Evolutionary conservation across 2,888 invertebrate genomes (phyloP).

Genomic region (Rotaria magnacalcarata): DNA sequence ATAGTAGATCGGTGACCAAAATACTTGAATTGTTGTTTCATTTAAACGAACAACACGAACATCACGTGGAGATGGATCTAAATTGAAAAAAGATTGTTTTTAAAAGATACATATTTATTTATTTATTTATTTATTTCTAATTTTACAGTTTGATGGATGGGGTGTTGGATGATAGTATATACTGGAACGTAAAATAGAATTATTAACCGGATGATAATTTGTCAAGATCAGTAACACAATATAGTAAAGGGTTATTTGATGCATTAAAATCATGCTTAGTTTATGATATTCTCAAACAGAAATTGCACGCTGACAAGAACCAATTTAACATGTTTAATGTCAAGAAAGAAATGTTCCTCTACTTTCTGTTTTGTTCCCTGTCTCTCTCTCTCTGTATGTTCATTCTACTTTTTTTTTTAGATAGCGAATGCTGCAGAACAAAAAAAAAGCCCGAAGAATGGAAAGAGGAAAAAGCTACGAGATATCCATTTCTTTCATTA

Average conservation of each 20-base stretch:
- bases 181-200: not conserved
- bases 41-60: not conserved
- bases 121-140: not conserved
- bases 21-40: not conserved
- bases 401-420: not conserved
- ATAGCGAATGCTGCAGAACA: not conserved
- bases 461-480: not conserved
- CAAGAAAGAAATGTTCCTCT: not conserved
- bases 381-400: no score
- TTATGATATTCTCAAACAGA: not conserved
- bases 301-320: not conserved
- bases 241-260: not conserved
- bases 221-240: not conserved
- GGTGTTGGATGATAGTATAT: not conserved
- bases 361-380: not conserved
- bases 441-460: not conserved
- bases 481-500: not conserved
- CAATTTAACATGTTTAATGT: not conserved
- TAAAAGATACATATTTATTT: not conserved
- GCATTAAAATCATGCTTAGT: not conserved
- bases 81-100: no score
- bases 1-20: not conserved
- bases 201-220: not conserved
- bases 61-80: slow-evolving; percentile 15
- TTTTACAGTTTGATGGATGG: not conserved